phyloP scores from a whole-genome alignment of 2,113 vertebrate genomes.

The Sitta europaea region DNA sequence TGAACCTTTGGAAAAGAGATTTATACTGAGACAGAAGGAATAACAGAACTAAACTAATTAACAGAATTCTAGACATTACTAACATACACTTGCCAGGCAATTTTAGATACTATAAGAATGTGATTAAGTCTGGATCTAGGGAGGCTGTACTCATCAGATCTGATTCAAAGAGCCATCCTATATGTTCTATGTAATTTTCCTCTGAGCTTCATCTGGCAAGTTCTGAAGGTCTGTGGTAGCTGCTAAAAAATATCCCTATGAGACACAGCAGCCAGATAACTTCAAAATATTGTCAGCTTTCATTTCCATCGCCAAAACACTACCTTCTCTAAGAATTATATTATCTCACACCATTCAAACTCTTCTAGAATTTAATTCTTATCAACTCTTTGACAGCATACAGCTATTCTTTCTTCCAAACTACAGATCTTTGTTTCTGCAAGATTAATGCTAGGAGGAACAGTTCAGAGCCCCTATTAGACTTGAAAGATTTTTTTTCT shows the following conservation, averaged over 20 bases:
- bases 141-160: not conserved
- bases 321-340: not conserved
- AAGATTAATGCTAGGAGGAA: not conserved
- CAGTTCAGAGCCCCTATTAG: not conserved
- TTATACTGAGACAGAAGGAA: not conserved
- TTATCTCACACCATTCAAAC: not conserved
- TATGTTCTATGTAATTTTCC: not conserved
- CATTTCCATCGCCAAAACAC: not conserved
- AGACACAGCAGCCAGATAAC: not conserved
- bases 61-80: not conserved
- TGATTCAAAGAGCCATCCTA: not conserved
- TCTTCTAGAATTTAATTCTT: not conserved
- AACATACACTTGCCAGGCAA: not conserved
- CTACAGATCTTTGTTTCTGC: not conserved
- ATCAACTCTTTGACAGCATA: not conserved
- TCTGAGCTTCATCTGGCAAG: not conserved
- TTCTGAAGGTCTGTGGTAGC: not conserved
- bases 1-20: not conserved
- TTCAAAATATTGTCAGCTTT: not conserved
- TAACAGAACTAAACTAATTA: not conserved
- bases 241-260: not conserved
- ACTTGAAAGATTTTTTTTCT: not conserved
- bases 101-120: not conserved
- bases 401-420: not conserved
- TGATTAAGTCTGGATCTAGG: not conserved